Percentiles rank a stretch among this genome's conserved stretches.
Evolutionary conservation across 1,140 invertebrate species (phyloP).

Genomic region (Dendroctonus valens): DNA sequence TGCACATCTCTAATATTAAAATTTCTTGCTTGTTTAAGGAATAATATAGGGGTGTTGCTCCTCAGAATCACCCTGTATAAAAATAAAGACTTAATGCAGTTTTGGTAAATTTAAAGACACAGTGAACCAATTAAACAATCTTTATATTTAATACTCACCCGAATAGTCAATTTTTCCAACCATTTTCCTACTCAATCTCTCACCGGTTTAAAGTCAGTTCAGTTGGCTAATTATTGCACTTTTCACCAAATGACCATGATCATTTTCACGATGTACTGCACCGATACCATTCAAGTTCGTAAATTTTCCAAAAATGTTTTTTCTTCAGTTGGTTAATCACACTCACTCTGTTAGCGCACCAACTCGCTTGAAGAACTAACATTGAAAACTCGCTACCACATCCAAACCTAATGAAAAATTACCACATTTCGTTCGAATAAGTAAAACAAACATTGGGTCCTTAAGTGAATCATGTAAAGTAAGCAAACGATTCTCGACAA

Average conservation of each 20-base stretch:
- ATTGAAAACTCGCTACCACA: constrained; percentile 11
- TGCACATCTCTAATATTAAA: too few relatives aligned
- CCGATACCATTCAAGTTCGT: too few relatives aligned
- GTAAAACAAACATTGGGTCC: constrained; percentile 21
- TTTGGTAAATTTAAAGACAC: too few relatives aligned
- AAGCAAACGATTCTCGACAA: constrained; percentile 14
- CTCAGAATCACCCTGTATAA: too few relatives aligned
- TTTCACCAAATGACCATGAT: too few relatives aligned
- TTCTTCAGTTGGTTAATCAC: background rate
- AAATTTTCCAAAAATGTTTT: too few relatives aligned
- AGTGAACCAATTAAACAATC: too few relatives aligned
- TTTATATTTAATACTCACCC: constrained; percentile 29
- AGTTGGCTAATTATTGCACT: background rate
- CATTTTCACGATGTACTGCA: too few relatives aligned
- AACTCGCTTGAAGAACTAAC: constrained; percentile 11
- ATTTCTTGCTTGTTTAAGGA: too few relatives aligned
- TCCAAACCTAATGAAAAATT: constrained; percentile 26
- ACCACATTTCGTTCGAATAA: constrained; percentile 26
- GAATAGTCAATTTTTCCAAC: constrained; percentile 38
- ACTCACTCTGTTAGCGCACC: background rate
- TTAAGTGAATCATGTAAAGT: constrained; percentile 22
- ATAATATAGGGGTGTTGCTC: too few relatives aligned
- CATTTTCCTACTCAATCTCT: constrained; percentile 17
- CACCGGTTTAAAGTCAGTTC: background rate
- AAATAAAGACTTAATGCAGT: too few relatives aligned